Base-by-base conservation (phyloP, 92 coral and sea anemone species). In the Epizoanthus rinbou region DNA sequence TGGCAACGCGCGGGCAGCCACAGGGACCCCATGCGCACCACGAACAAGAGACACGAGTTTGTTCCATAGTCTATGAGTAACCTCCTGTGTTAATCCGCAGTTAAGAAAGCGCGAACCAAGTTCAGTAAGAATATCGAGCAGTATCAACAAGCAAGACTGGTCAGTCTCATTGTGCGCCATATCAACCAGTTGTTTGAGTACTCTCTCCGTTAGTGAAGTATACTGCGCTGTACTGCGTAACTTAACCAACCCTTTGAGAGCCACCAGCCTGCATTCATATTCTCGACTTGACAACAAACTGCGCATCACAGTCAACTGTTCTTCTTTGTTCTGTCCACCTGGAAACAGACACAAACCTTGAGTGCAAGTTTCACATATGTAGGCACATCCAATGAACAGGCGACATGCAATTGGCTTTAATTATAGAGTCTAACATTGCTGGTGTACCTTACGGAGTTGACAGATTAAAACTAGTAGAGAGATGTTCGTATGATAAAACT, bases 1-100 rank as follows among this genome's bases (percentile, higher is more conserved):
- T 10, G 88, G 82, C 68, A 91, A 72, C 13, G 92, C 86, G 68
- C 73, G 70, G 35, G 92, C 79, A 28, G 92, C 88, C 82, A 89
- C 86, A 41, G 90, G 69, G 6, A 90, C 69, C 28, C 92, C 92
- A 74, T 88, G 68, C 64, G 85, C 64, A 57, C 85, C 86, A 5
- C 76, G 41, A 19, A 80, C 73, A 57, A 63, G 82, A n/a, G 90
- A 79, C 25, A 81, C 24, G 13, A 88, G 66, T 21, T 65, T 54
- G 19, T 25, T 57, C 92, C 95, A 91, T 13, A 86, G 56, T 31
- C n/a, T 41, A 18, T 13, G 35, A 50, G 76, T 64, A 63, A 72
- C 78, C 45, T 70, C 69, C 21, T 43, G 24, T 59, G 85, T 15
- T 22, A 80, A 15, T 21, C 24, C 62, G 31, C 72, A 57, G 28